Conservation (phyloP, 2,797 vertebrate genomes). For the Pagetopsis macropterus region DNA sequence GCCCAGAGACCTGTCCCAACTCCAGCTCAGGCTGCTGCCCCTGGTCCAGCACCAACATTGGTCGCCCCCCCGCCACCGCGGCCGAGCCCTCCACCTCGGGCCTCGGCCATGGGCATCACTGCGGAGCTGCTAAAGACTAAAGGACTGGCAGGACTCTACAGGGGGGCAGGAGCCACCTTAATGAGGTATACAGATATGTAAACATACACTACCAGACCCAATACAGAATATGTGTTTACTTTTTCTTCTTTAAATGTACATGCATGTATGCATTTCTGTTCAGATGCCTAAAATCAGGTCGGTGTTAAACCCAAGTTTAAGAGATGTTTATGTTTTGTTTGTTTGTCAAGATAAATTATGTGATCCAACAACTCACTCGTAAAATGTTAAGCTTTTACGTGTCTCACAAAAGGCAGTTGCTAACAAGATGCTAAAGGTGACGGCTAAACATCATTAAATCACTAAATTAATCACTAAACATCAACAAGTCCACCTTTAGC, state of each 20-base stretch:
- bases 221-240: neutral
- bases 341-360: too few relatives aligned
- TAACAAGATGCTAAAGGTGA: too few relatives aligned
- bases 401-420: too few relatives aligned
- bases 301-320: too few relatives aligned
- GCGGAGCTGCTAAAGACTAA: slow-evolving; percentile 82
- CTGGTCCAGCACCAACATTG: slow-evolving; percentile 68
- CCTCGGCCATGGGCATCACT: slow-evolving; percentile 83
- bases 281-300: too few relatives aligned
- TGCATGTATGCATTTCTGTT: too few relatives aligned
- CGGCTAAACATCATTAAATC: too few relatives aligned
- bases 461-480: too few relatives aligned
- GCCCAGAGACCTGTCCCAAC: slow-evolving; percentile 70
- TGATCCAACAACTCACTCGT: too few relatives aligned
- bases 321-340: too few relatives aligned
- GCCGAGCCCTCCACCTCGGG: slow-evolving; percentile 35
- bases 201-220: neutral
- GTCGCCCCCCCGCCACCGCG: slow-evolving; percentile 38
- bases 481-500: too few relatives aligned
- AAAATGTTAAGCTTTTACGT: too few relatives aligned
- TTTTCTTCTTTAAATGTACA: neutral
- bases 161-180: slow-evolving; percentile 88
- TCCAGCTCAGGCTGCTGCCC: slow-evolving; percentile 59
- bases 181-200: slow-evolving; percentile 80
- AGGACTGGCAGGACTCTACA: slow-evolving; percentile 86